A percentile compares a stretch with the other conserved stretches of the same genome.
Evolutionary conservation across 2,113 vertebrate genomes (phyloP).

Genomic region (Bothrops jararaca): DNA sequence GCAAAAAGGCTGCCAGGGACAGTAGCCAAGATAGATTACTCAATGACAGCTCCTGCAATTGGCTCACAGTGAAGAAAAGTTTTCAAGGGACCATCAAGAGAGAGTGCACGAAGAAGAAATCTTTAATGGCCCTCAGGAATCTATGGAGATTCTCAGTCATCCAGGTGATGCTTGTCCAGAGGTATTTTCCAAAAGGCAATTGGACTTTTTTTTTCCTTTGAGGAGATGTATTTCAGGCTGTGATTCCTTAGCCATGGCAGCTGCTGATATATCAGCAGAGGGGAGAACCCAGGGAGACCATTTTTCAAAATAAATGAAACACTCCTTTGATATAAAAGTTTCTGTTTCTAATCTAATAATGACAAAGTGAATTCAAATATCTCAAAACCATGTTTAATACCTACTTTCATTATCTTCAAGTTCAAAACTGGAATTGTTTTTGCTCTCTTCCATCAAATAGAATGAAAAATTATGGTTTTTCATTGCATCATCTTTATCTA

Average conservation of each 20-base stretch:
- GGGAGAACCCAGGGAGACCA: neutral
- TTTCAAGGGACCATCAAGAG: neutral
- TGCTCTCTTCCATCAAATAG: slow-evolving; percentile 73
- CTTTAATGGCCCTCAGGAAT: neutral
- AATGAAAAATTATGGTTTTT: slow-evolving; percentile 83
- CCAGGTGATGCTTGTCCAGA: neutral
- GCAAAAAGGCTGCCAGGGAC: slow-evolving; percentile 5
- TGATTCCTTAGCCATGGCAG: neutral
- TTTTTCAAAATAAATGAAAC: neutral
- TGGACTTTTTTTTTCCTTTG: neutral
- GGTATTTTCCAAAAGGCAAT: neutral
- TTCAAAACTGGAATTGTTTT: slow-evolving; percentile 81
- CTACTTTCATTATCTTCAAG: slow-evolving; percentile 88
- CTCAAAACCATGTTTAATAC: slow-evolving; percentile 7
- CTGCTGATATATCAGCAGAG: neutral
- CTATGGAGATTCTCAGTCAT: neutral
- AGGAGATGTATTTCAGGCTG: neutral
- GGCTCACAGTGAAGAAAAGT: neutral
- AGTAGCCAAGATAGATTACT: slow-evolving; percentile 11
- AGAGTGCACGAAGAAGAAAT: neutral
- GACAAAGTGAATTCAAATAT: neutral
- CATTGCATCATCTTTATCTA: slow-evolving; percentile 81
- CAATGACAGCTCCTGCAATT: neutral
- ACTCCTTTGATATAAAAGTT: neutral
- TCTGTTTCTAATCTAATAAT: neutral